phyloP scores from a whole-genome alignment of 2,113 vertebrate species.

The Cricetomys ansorgei region DNA sequence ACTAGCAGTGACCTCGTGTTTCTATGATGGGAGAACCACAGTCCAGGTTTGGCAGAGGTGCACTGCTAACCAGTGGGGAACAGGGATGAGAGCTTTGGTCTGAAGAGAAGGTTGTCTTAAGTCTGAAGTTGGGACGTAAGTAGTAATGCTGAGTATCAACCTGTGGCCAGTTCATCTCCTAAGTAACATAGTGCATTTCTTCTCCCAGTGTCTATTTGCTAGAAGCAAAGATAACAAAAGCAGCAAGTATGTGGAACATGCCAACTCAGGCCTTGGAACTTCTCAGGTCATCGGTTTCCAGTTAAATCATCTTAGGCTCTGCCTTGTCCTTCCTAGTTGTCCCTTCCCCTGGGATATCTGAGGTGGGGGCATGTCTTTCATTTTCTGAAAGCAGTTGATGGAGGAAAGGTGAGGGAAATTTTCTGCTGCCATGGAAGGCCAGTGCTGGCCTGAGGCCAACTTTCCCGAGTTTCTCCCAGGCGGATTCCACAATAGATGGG shows the following conservation, averaged over 20 bases:
- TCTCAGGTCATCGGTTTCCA: not conserved
- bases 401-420: conserved; percentile 54
- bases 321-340: not conserved
- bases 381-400: not conserved
- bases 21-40: not conserved
- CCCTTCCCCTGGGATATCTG: not conserved
- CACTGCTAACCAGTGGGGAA: not conserved
- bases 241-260: conserved; percentile 16
- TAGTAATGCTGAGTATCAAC: not conserved
- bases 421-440: conserved; percentile 63
- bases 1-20: not conserved
- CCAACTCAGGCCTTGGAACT: not conserved
- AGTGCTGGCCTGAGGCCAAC: conserved; percentile 53
- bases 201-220: not conserved
- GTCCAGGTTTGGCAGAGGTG: not conserved
- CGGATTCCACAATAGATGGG: conserved; percentile 65
- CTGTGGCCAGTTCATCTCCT: not conserved
- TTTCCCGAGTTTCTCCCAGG: conserved; percentile 70
- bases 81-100: not conserved
- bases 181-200: conserved; percentile 28
- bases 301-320: not conserved
- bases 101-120: conserved; percentile 28
- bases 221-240: conserved; percentile 49
- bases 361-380: not conserved
- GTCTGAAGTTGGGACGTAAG: not conserved